Evolutionary conservation across 2,888 invertebrate genomes (phyloP), one percentile per base, ranked within the genome.

Genomic region (Aquatica leii): DNA sequence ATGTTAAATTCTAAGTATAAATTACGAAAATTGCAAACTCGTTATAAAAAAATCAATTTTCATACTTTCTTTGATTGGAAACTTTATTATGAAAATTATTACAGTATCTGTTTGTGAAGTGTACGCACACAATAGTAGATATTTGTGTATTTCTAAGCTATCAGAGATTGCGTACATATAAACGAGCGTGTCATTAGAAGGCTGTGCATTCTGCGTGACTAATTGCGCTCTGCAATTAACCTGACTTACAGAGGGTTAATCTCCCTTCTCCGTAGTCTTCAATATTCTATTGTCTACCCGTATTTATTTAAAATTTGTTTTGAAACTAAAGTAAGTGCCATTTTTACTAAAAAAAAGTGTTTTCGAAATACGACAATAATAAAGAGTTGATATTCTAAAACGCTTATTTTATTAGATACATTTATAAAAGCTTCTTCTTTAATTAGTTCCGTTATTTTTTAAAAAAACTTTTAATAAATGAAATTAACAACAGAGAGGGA

Each of bases 201-300:
- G 67, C 67, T 72, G 73, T 73, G 73, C 73, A 74, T 73, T 72
- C 71, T 68, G 72, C 71, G 73, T 75, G 72, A 75, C 74, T 75
- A 74, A 75, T 74, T 75, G 74, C 70, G 65, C 68, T 66, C 66
- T 66, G 74, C 74, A 74, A 74, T 75, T 75, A 75, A 74, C 74
- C 73, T 71, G 68, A 69, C 71, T 72, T 71, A 71, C 65, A 65
- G 72, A 66, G 71, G 71, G 70, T 71, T 67, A 69, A 67, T 66
- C 66, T 61, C 56, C 66, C 68, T 62, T 57, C 63, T 62, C 60
- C 56, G 8, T 40, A 17, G 35, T 62, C 62, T 51, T 62, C 51
- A 46, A 34, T 59, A 59, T 56, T 54, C 55, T 37, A 61, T 51
- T 65, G 55, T 66, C 49, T 60, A 11, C 34, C 49, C 21, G 51